Evolutionary conservation across 2,888 invertebrate genomes (phyloP), one percentile per base, ranked within the genome.

Genomic region (Rhingia rostrata): DNA sequence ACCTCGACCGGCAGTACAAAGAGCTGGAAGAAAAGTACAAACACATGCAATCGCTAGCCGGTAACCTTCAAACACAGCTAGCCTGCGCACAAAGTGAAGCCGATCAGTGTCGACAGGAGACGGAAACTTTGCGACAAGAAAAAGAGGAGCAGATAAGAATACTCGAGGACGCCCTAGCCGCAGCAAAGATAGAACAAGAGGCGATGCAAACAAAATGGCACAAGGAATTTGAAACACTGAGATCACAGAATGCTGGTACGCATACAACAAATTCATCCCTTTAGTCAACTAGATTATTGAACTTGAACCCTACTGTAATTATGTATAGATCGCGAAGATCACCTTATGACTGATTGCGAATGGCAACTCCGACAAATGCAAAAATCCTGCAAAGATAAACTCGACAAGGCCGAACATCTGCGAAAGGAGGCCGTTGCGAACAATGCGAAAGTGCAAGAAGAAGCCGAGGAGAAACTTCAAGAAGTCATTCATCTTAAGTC

Each of bases 351-450:
- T 4, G 96, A 96, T 92, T 96, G 96, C 91, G 96, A 96, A 92
- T 96, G 96, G 96, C 96, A 96, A 92, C 92, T 96, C 89, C 90
- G 96, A 45, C 95, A 96, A 90, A 93, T 96, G 87, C 95, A 96
- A 91, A 94, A 94, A 87, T 92, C 93, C 6, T 95, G 95, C 73
- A 93, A 96, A 87, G 93, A 93, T 86, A 93, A 93, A 87, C 86
- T 94, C 32, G 93, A 93, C 83, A 95, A 95, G 37, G 93, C 94
- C 58, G 94, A 94, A 86, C 93, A 92, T 86, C 92, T 92, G 56
- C 93, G 94, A 53, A 93, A 92, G 74, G 93, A 93, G 91, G 93
- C 93, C 39, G 58, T 92, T 7, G 90, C 92, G 82, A 91, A 92
- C 81, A 89, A 89, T 6, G 87, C 88, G 47, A 87, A 88, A 60